A percentile compares a stretch with the other conserved stretches of the same genome.
These are phyloP conservation scores for Tokudaia muenninki DNA, from an alignment of 2,797 vertebrate species.

Conservation along the genomic window DNA sequence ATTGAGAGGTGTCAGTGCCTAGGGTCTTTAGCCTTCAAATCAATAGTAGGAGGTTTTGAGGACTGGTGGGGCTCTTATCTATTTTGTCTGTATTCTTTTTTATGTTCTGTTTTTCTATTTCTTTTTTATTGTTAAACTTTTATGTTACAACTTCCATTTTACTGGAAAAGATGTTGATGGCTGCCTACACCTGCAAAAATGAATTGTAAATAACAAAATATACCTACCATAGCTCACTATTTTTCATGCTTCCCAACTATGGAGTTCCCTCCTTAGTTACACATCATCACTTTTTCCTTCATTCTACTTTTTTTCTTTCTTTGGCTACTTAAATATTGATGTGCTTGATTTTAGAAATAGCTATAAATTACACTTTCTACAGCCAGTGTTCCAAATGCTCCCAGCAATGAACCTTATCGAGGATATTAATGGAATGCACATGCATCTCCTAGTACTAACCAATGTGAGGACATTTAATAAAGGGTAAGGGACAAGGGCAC, in stretches of 20 bases:
- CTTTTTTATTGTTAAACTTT: neutral
- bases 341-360: neutral
- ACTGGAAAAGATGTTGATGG: too few relatives aligned
- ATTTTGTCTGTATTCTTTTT: neutral
- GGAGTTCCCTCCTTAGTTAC: neutral
- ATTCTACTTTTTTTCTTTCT: neutral
- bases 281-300: neutral
- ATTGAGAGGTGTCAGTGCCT: neutral
- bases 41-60: neutral
- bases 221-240: too few relatives aligned
- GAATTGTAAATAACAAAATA: neutral
- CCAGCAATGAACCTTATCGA: neutral
- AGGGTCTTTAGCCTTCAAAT: neutral
- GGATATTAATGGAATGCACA: neutral
- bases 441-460: neutral
- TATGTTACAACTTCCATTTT: neutral
- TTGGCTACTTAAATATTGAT: neutral
- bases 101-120: neutral
- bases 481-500: neutral
- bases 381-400: neutral
- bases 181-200: neutral
- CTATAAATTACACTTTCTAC: neutral
- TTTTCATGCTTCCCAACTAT: neutral
- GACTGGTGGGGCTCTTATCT: neutral
- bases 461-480: neutral